Conservation (phyloP, 2,113 vertebrate species). For the Chloebia gouldiae region DNA sequence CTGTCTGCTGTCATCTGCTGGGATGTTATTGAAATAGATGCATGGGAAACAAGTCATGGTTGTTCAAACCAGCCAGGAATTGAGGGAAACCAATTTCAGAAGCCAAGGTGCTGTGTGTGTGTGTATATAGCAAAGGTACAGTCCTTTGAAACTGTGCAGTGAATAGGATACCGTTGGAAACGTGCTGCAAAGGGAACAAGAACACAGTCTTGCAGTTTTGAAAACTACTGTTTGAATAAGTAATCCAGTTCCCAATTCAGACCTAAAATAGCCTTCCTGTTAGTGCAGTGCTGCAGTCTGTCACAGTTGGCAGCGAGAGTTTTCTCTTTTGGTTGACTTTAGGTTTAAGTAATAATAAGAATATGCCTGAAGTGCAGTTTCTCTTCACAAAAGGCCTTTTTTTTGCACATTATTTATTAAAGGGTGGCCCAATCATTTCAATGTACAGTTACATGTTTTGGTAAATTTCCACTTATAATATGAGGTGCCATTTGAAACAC, state of each 20-base stretch:
- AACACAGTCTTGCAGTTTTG: conserved; percentile 7
- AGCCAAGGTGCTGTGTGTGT: not conserved
- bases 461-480: not conserved
- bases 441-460: not conserved
- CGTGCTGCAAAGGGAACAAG: not conserved
- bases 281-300: conserved; percentile 29
- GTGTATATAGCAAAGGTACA: not conserved
- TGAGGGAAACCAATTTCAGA: not conserved
- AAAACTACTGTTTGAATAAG: conserved; percentile 32
- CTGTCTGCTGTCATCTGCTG: conserved; percentile 15
- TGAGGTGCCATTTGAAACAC: not conserved
- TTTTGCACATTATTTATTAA: not conserved
- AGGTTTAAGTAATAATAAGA: conserved; percentile 10
- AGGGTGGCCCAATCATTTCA: not conserved
- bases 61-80: not conserved
- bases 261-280: conserved; percentile 53
- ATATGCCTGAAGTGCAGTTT: not conserved
- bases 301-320: not conserved
- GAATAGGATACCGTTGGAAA: not conserved
- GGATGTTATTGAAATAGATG: not conserved
- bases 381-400: not conserved
- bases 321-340: conserved; percentile 18
- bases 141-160: not conserved
- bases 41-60: not conserved
- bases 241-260: conserved; percentile 25